These are phyloP conservation scores for Spodoptera frugiperda DNA, from an alignment of 1,140 invertebrate species.

Conservation along the genomic window DNA sequence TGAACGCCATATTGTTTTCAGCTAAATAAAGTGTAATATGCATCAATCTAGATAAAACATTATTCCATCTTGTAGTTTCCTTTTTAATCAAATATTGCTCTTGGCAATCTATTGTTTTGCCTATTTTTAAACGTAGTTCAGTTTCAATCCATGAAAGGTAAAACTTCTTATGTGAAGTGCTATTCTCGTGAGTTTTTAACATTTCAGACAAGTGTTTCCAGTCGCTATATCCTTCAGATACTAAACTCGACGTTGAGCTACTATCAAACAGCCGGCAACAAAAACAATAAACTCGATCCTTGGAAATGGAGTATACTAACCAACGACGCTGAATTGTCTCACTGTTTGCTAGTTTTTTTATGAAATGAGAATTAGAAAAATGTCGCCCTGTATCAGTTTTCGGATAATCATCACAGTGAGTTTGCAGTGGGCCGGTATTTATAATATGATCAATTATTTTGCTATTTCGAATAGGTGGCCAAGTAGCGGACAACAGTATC, in stretches of 20 bases:
- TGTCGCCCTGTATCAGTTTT: too few relatives aligned
- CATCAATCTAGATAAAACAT: conserved; percentile 48
- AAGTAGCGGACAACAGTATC: too few relatives aligned
- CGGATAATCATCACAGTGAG: too few relatives aligned
- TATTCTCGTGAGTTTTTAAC: conserved; percentile 55
- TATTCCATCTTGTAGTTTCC: conserved; percentile 53
- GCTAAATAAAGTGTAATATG: conserved; percentile 47
- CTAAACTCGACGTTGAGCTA: conserved; percentile 52
- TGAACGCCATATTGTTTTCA: conserved; percentile 56
- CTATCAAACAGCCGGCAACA: conserved; percentile 51
- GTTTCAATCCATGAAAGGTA: conserved; percentile 47
- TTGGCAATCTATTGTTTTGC: conserved; percentile 45
- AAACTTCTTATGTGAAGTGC: conserved; percentile 51
- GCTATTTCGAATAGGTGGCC: too few relatives aligned
- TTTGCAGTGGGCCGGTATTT: too few relatives aligned
- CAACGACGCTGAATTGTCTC: conserved; percentile 56
- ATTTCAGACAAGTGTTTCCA: conserved; percentile 53
- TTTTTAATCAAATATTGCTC: conserved; percentile 45
- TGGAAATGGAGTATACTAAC: conserved; percentile 56
- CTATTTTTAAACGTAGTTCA: conserved; percentile 48
- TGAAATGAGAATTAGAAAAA: conserved; percentile 51
- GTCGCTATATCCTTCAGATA: conserved; percentile 53
- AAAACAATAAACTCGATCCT: conserved; percentile 54
- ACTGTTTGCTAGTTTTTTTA: conserved; percentile 51
- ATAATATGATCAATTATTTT: too few relatives aligned